Evolutionary conservation across 1,140 invertebrate genomes (phyloP), one percentile per base, ranked within the genome.

Genomic region (Chymomyza costata): DNA sequence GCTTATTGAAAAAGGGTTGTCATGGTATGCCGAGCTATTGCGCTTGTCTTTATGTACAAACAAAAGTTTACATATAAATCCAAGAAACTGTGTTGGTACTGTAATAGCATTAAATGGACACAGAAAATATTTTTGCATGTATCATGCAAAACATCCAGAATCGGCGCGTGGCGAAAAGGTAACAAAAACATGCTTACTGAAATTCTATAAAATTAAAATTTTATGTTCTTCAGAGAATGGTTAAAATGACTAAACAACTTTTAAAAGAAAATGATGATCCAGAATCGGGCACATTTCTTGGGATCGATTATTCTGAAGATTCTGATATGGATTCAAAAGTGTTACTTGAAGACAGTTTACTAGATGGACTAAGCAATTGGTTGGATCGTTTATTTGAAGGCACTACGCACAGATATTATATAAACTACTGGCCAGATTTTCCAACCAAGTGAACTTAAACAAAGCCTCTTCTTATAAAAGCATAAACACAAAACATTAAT

Each of bases 381-480:
- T 86, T 99, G 60, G 97, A 99, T 83, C 90, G 96, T 35, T 87
- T 99, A 45, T 98, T 99, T 85, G 97, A 99, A 86, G 97, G 97
- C 32, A 93, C 92, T 44, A 97, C 97, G 6, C 93, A 94, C 82
- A 92, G 96, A 68, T 98, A 98, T 87, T 93, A 96, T 86, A 92
- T 99, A 58, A 96, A 97, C 85, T 97, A 97, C 87, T 99, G 97
- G 97, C 97, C 97, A 13, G 95, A 97, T 66, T 94, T 94, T 88
- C 90, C 89, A 61, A 89, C 74, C 34, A 85, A 84, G 55, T 83
- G 69, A 62, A 44, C 35, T 41, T 25, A n/a, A n/a, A n/a, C n/a
- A 38, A 38, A 5, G 11, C 16, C n/a, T n/a, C n/a, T n/a, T n/a
- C n/a, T n/a, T n/a, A n/a, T n/a, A n/a, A n/a, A n/a, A n/a, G n/a